Conservation (phyloP, 2,888 invertebrate genomes). For the Trichopoda pennipes region DNA sequence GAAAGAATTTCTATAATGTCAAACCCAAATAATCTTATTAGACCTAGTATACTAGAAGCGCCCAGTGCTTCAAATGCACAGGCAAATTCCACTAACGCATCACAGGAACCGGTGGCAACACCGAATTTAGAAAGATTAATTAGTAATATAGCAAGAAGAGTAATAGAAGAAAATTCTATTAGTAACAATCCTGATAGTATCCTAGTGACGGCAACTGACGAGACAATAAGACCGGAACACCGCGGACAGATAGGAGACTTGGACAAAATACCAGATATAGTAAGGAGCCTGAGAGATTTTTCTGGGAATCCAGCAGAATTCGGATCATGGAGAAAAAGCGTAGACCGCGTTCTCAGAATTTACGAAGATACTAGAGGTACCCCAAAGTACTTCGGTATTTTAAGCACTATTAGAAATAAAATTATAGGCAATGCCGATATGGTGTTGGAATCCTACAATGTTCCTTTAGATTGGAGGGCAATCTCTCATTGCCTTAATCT, state of each 20-base stretch:
- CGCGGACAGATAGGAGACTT: no score
- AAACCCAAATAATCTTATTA: conserved; percentile 5
- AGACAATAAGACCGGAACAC: no score
- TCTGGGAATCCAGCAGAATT: neutral
- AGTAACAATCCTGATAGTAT: no score
- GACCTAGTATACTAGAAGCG: neutral
- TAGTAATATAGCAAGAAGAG: no score
- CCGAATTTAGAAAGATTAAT: no score
- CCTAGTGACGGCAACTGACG: no score
- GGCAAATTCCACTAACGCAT: neutral
- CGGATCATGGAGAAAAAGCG: neutral
- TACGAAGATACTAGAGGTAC: neutral
- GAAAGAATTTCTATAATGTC: no score
- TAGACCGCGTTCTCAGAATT: neutral
- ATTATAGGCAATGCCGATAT: neutral
- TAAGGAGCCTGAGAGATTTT: conserved; percentile 3
- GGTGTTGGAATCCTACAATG: conserved; percentile 7
- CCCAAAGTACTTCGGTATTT: neutral
- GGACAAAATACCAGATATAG: no score
- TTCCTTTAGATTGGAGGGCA: neutral
- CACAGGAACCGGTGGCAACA: neutral
- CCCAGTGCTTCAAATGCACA: neutral
- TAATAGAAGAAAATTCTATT: no score
- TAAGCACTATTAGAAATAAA: neutral
- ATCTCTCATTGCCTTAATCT: neutral